phyloP scores from a whole-genome alignment of 2,888 invertebrate species.

The Cryptocephalus primarius region DNA sequence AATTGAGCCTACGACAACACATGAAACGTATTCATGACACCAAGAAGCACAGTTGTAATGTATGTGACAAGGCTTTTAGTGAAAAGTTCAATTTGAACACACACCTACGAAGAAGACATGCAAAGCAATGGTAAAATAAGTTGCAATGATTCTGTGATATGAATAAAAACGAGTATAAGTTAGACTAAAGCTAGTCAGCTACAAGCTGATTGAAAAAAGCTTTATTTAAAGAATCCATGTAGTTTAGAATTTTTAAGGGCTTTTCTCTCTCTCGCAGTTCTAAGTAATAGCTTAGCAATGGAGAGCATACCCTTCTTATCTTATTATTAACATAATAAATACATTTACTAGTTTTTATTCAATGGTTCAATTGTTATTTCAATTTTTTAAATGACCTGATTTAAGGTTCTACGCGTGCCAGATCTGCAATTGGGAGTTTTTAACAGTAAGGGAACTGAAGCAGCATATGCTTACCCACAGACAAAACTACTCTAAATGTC shows the following conservation, averaged over 20 bases:
- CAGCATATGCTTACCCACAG: slow-evolving; percentile 19
- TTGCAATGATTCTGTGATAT: not conserved
- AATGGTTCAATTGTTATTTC: too few species aligned
- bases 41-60: slow-evolving; percentile 15
- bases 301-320: too few species aligned
- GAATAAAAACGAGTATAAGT: too few species aligned
- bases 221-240: too few species aligned
- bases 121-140: slow-evolving; percentile 8
- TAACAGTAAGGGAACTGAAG: slow-evolving; percentile 14
- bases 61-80: slow-evolving; percentile 17
- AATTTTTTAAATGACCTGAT: too few species aligned
- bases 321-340: too few species aligned
- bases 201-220: too few species aligned
- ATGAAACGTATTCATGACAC: slow-evolving; percentile 18
- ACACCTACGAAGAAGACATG: slow-evolving; percentile 16
- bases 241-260: too few species aligned
- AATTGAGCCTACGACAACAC: slow-evolving; percentile 18
- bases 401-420: slow-evolving; percentile 15
- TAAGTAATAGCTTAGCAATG: too few species aligned
- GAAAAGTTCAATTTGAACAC: slow-evolving; percentile 17
- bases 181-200: too few species aligned
- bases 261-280: too few species aligned
- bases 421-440: slow-evolving; percentile 16
- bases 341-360: too few species aligned
- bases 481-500: slow-evolving; percentile 16